Conservation (phyloP, 2,113 vertebrate species). For the Tachycineta bicolor region DNA sequence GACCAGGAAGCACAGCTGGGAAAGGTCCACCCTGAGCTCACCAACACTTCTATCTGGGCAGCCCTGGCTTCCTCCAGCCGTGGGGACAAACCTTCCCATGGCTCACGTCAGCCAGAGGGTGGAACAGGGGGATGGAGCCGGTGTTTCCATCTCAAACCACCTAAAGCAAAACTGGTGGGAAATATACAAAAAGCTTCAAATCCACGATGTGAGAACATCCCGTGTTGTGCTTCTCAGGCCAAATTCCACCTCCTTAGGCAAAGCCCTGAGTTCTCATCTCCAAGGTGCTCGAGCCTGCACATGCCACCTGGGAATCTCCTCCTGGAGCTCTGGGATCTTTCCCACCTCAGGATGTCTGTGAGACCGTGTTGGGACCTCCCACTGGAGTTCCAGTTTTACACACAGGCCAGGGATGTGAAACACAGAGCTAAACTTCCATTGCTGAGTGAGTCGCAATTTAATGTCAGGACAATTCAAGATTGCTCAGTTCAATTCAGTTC, state of each 20-base stretch:
- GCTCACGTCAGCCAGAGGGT: background rate
- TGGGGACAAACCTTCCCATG: background rate
- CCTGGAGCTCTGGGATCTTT: background rate
- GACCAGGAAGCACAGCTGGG: background rate
- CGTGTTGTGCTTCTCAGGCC: rapidly evolving
- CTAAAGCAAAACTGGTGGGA: background rate
- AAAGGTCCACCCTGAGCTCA: background rate
- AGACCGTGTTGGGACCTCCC: background rate
- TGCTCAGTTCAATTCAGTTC: background rate
- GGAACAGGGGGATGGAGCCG: rapidly evolving
- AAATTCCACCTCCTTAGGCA: background rate
- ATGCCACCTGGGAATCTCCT: background rate
- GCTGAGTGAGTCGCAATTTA: background rate
- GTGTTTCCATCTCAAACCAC: background rate
- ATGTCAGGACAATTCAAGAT: background rate
- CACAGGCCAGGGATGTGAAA: background rate
- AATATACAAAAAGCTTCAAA: background rate
- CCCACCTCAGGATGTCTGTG: background rate
- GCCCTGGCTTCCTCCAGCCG: background rate
- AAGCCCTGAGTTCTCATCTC: background rate
- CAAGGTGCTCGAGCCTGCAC: rapidly evolving
- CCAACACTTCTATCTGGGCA: background rate
- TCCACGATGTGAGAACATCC: background rate
- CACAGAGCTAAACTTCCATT: background rate
- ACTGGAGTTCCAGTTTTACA: background rate